Percentiles rank a stretch among this genome's conserved stretches.
Evolutionary conservation across 2,797 vertebrate genomes (phyloP).

Genomic region (Helicolenus hilgendorfi): DNA sequence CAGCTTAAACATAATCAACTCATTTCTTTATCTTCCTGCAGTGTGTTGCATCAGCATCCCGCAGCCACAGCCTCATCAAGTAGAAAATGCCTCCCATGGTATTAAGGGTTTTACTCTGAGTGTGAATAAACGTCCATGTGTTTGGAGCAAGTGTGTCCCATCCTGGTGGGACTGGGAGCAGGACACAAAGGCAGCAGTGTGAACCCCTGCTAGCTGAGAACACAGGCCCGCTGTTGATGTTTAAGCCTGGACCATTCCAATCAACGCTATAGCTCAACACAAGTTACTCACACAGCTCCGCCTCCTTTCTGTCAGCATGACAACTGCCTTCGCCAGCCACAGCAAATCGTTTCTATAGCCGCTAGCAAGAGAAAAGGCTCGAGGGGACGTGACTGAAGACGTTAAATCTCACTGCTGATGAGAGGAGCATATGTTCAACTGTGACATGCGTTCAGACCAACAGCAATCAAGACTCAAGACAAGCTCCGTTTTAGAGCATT

Average conservation of each 20-base stretch:
- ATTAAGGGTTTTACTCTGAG: constrained; percentile 18
- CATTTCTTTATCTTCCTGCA: constrained; percentile 9
- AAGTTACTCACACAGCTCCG: constrained; percentile 32
- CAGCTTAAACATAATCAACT: constrained; percentile 20
- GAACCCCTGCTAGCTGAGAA: constrained; percentile 58
- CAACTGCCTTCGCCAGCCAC: constrained; percentile 29
- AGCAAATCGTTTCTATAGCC: neutral
- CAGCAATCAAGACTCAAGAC: neutral
- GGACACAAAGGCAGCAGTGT: constrained; percentile 84
- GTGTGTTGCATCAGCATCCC: constrained; percentile 14
- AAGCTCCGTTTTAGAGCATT: neutral
- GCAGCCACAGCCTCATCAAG: neutral
- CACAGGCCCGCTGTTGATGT: constrained; percentile 81
- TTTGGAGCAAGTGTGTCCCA: constrained; percentile 65
- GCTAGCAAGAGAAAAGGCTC: neutral
- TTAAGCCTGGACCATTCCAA: constrained; percentile 46
- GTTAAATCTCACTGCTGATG: constrained; percentile 3
- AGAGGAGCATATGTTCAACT: neutral
- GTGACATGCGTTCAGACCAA: neutral
- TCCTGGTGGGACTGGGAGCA: constrained; percentile 55
- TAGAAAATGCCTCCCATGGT: neutral
- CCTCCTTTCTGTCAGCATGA: constrained; percentile 50
- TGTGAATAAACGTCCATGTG: constrained; percentile 65
- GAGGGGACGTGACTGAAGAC: neutral
- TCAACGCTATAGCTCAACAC: constrained; percentile 39